Conservation (phyloP, 2,113 vertebrate genomes). For the Ia io region DNA sequence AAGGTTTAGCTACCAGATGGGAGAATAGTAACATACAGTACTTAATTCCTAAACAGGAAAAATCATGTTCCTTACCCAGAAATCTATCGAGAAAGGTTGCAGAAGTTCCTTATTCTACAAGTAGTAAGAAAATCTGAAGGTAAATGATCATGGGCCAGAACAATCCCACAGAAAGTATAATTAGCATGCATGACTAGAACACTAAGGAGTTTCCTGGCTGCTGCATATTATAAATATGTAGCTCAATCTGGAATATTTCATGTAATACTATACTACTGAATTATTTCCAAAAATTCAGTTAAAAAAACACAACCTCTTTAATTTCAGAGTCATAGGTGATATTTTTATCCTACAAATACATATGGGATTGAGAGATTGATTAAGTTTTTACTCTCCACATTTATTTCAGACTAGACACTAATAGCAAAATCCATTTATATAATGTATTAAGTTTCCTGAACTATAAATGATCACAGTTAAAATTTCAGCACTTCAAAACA, state of each 20-base stretch:
- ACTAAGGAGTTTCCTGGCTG: not conserved
- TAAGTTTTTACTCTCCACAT: conserved; percentile 6
- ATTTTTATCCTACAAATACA: conserved; percentile 34
- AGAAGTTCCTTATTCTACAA: conserved; percentile 43
- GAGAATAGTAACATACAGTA: not conserved
- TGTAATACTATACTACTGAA: not conserved
- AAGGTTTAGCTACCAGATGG: conserved; percentile 20
- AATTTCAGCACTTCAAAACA: conserved; percentile 29
- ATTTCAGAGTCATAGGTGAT: not conserved
- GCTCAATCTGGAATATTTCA: not conserved
- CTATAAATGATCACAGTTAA: conserved; percentile 12
- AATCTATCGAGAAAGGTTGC: not conserved
- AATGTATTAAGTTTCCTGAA: conserved; percentile 14
- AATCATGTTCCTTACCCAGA: conserved; percentile 19
- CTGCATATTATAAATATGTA: not conserved
- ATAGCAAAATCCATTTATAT: conserved; percentile 29
- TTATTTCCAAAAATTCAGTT: not conserved
- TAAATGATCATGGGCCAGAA: not conserved
- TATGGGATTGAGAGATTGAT: not conserved
- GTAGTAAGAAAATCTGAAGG: not conserved
- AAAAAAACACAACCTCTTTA: not conserved
- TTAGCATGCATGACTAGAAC: not conserved
- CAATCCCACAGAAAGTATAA: not conserved
- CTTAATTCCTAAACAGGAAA: conserved; percentile 47
- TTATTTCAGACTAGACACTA: conserved; percentile 34